A percentile compares a stretch with the other conserved stretches of the same genome.
Evolutionary conservation across 2,888 invertebrate species (phyloP).

Genomic region (Gandaritis pyraliata): DNA sequence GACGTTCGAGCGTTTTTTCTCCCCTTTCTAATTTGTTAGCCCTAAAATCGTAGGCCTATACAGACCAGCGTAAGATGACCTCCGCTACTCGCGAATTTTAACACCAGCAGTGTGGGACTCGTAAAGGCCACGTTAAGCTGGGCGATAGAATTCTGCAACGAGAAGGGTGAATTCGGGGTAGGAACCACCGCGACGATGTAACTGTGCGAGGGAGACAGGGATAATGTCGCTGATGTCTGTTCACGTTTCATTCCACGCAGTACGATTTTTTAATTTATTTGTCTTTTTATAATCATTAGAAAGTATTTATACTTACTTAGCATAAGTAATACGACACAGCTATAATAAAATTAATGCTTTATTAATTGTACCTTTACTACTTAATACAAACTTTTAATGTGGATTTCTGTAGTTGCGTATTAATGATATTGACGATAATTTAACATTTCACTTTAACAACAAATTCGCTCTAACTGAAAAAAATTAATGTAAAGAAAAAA

Average conservation of each 20-base stretch:
- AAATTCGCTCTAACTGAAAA: too few relatives aligned
- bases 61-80: conserved; percentile 50
- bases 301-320: too few relatives aligned
- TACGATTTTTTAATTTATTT: not conserved
- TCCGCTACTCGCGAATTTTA: conserved; percentile 28
- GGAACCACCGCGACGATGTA: conserved; percentile 65
- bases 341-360: too few relatives aligned
- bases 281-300: not conserved
- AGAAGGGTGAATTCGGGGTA: conserved; percentile 75
- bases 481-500: too few relatives aligned
- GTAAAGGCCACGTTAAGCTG: conserved; percentile 54
- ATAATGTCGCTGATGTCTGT: conserved; percentile 50
- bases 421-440: too few relatives aligned
- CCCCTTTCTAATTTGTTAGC: conserved; percentile 79
- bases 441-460: too few relatives aligned
- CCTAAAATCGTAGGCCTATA: conserved; percentile 76
- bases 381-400: too few relatives aligned
- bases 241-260: conserved; percentile 58
- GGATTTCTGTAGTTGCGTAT: too few relatives aligned
- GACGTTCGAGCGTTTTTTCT: conserved; percentile 73
- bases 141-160: conserved; percentile 63
- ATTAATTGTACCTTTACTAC: too few relatives aligned
- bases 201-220: conserved; percentile 57
- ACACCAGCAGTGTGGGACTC: conserved; percentile 16
- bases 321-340: too few relatives aligned